Evolutionary conservation across 2,888 invertebrate genomes (phyloP).

Genomic region (Itoplectis maculator): DNA sequence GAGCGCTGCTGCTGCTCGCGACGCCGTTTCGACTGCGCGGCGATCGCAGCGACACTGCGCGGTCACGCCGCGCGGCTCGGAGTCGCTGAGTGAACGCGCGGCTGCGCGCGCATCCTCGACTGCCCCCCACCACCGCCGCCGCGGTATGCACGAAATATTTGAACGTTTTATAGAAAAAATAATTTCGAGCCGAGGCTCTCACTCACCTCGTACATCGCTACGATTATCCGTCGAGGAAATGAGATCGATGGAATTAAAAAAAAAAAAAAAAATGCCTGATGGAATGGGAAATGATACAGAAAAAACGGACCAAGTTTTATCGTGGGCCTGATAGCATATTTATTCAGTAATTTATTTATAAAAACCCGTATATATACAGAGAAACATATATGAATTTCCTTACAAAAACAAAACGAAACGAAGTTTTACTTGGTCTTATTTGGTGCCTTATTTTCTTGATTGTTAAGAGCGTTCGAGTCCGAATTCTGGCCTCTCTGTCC

Average conservation of each 20-base stretch:
- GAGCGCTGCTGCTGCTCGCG: too few species aligned
- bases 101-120: conserved; percentile 48
- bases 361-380: neutral
- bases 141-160: neutral
- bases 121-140: too few species aligned
- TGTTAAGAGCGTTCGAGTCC: conserved; percentile 29
- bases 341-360: too few species aligned
- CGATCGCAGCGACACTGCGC: conserved; percentile 70
- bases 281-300: too few species aligned
- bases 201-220: too few species aligned
- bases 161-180: neutral
- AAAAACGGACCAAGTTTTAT: too few species aligned
- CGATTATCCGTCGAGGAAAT: too few species aligned
- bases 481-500: conserved; percentile 36
- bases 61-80: neutral
- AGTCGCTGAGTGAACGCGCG: conserved; percentile 62
- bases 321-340: too few species aligned
- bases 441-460: conserved; percentile 64
- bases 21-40: conserved; percentile 28
- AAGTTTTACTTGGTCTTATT: too few species aligned
- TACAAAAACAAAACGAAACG: neutral
- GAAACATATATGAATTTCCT: neutral
- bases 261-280: too few species aligned
- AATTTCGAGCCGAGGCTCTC: too few species aligned
- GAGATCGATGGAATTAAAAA: too few species aligned